Evolutionary conservation across 2,888 invertebrate species (phyloP).

Genomic region (Reticulitermes lucifugus): DNA sequence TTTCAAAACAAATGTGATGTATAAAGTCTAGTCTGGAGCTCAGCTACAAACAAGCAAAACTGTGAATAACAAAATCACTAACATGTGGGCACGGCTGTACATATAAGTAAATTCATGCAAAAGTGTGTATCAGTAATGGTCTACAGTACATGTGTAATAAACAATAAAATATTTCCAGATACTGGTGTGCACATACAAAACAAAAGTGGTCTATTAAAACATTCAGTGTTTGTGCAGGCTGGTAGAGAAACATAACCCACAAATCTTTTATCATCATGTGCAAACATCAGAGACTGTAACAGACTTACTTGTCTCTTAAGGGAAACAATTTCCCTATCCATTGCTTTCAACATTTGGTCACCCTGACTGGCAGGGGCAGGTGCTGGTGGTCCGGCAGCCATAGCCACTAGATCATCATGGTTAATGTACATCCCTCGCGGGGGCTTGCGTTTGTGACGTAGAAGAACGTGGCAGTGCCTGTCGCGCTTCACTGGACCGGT

Average conservation of each 20-base stretch:
- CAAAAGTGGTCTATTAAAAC: too few relatives aligned
- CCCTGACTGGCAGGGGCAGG: slow-evolving; percentile 74
- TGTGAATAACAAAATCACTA: too few relatives aligned
- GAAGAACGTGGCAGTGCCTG: slow-evolving; percentile 58
- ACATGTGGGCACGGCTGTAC: too few relatives aligned
- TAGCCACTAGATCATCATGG: slow-evolving; percentile 94
- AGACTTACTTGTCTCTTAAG: slow-evolving; percentile 94
- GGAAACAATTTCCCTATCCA: slow-evolving; percentile 94
- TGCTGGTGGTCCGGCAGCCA: slow-evolving; percentile 74
- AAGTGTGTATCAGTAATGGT: slow-evolving; percentile 16
- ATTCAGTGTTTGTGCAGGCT: neutral
- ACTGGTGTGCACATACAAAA: neutral
- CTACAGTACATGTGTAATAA: neutral
- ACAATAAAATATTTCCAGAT: neutral
- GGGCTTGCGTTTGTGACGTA: slow-evolving; percentile 78
- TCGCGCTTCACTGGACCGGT: slow-evolving; percentile 71
- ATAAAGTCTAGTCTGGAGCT: too few relatives aligned
- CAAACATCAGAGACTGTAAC: neutral
- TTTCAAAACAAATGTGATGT: too few relatives aligned
- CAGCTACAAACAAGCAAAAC: too few relatives aligned
- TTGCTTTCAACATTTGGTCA: slow-evolving; percentile 87
- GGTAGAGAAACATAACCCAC: neutral
- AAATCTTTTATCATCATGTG: neutral
- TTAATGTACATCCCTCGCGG: slow-evolving; percentile 98
- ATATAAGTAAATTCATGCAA: neutral